Evolutionary conservation across 2,888 invertebrate species (phyloP), one percentile per base, ranked within the genome.

Genomic region (Gymnocheta viridis): DNA sequence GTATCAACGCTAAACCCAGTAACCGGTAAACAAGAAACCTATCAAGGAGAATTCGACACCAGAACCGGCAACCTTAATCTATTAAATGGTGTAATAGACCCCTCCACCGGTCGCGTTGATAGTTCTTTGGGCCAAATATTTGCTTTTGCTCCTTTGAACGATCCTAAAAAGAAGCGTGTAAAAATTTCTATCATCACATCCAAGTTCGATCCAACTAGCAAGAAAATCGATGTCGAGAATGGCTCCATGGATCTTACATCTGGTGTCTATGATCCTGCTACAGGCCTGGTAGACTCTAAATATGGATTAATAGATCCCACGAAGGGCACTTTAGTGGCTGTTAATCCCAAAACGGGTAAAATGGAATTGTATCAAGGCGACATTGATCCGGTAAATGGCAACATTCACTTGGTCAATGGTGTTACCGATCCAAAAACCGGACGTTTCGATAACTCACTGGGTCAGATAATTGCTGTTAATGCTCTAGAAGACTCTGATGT

Each of bases 121-220:
- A 93, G 94, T 7, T 93, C 93, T 64, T 90, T 95, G 51, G 95
- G 95, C 17, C 95, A 95, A 93, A 93, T 95, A 77, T 92, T 95
- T 82, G 94, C 94, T 86, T 93, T 95, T 10, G 93, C 94, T 0
- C 94, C 95, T 82, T 94, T 94, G 90, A 93, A 92, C 38, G 94
- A 94, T 41, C 89, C 91, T 9, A 94, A 93, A 86, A 93, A 93
- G 87, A 94, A 94, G 89, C 94, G 94, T 51, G 95, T 95, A 19
- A 95, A 95, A 91, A 95, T 95, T 85, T 95, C 95, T 94, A 95
- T 95, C 1, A 95, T 95, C 77, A 95, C 95, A 49, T 94, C 95
- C 0, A 94, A 93, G 89, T 93, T 95, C 74, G 95, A 95, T 89
- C 95, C 95, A 1, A 94, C 94, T 85, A 94, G 94, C 0, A 95